Percentiles rank a stretch among this genome's conserved stretches.
Evolutionary conservation across 2,113 vertebrate genomes (phyloP).

Genomic region (Murina feae): DNA sequence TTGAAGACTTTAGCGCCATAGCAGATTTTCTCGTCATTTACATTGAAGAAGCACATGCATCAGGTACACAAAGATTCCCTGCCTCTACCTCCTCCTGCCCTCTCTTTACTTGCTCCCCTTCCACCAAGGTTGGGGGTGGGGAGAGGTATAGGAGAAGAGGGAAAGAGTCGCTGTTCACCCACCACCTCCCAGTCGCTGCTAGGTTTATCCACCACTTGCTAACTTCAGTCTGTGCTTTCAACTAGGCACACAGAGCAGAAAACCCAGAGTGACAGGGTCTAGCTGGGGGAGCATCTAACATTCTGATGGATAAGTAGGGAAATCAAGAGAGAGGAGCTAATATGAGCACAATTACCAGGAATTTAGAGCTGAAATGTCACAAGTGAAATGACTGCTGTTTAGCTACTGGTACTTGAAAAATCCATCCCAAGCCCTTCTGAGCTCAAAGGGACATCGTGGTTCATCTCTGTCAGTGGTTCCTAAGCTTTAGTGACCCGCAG

Average conservation of each 20-base stretch:
- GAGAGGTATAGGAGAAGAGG: background rate
- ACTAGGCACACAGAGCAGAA: background rate
- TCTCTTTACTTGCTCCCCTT: background rate
- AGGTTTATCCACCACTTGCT: background rate
- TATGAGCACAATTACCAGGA: background rate
- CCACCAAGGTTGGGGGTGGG: background rate
- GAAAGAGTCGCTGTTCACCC: background rate
- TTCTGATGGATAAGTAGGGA: background rate
- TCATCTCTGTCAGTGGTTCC: background rate
- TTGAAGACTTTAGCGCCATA: slow-evolving; percentile 86
- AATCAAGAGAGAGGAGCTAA: background rate
- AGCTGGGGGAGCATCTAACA: background rate
- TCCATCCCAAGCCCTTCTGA: background rate
- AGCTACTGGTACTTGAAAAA: background rate
- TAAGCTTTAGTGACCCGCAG: background rate
- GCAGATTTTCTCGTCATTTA: slow-evolving; percentile 94
- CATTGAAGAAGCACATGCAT: slow-evolving; percentile 92
- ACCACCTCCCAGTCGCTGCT: background rate
- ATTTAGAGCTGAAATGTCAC: background rate
- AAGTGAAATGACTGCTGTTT: background rate
- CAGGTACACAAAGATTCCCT: slow-evolving; percentile 80
- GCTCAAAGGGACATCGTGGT: background rate
- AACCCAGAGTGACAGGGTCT: background rate
- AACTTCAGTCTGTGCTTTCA: background rate
- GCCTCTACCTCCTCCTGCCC: background rate